These are phyloP conservation scores for Coelopa pilipes DNA, from an alignment of 2,888 invertebrate genomes.

Conservation along the genomic window DNA sequence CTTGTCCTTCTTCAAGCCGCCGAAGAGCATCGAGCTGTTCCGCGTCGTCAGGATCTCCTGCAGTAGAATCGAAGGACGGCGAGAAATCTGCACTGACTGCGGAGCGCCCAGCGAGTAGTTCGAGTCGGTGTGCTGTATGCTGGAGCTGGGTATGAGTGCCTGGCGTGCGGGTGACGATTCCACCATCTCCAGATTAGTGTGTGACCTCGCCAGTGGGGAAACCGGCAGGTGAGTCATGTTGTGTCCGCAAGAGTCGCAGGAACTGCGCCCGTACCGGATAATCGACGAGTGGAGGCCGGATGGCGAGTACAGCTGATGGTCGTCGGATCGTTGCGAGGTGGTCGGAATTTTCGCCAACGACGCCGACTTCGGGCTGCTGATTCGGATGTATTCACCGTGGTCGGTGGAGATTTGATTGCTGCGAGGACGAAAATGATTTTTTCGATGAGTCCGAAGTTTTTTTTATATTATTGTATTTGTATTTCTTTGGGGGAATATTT, in stretches of 20 bases:
- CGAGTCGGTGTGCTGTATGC: constrained; percentile 58
- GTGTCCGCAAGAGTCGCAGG: constrained; percentile 62
- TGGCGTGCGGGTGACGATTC: constrained; percentile 54
- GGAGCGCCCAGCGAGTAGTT: constrained; percentile 48
- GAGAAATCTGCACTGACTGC: constrained; percentile 62
- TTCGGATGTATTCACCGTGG: constrained; percentile 51
- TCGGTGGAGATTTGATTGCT: constrained; percentile 51
- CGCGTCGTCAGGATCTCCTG: constrained; percentile 68
- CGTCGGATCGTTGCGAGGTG: constrained; percentile 32
- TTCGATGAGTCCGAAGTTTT: too few species aligned
- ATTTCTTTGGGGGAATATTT: too few species aligned
- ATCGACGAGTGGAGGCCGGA: constrained; percentile 43
- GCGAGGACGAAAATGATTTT: background rate
- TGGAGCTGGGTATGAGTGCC: constrained; percentile 46
- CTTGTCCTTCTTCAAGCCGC: constrained; percentile 67
- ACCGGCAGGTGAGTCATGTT: constrained; percentile 60
- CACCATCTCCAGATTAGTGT: constrained; percentile 60
- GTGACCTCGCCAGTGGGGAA: constrained; percentile 61
- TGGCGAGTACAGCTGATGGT: constrained; percentile 2
- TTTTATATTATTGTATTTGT: too few species aligned
- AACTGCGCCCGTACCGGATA: constrained; percentile 54
- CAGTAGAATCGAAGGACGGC: constrained; percentile 63
- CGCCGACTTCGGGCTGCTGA: constrained; percentile 54
- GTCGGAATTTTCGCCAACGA: constrained; percentile 52
- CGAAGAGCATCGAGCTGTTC: constrained; percentile 71